These are phyloP conservation scores for Amiota communis DNA, from an alignment of 2,888 invertebrate genomes.

Conservation along the genomic window DNA sequence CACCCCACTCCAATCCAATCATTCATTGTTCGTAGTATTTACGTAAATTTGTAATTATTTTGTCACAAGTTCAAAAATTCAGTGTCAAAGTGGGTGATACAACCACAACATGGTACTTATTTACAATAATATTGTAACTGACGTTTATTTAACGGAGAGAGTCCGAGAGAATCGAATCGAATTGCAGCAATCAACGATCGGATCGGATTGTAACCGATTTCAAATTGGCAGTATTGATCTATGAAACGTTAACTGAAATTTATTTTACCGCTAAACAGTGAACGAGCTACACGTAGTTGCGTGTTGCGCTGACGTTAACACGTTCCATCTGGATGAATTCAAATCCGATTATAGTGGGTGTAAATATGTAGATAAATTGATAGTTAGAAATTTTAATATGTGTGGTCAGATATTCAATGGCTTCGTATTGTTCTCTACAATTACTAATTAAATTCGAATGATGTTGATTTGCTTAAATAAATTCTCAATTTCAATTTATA, in stretches of 20 bases:
- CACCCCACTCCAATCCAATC: constrained; percentile 5
- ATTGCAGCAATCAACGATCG: constrained; percentile 41
- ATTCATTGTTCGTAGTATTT: constrained; percentile 41
- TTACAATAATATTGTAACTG: background rate
- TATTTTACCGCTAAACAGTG: constrained; percentile 64
- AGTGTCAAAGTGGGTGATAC: constrained; percentile 31
- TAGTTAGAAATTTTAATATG: background rate
- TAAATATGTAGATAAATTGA: too few species aligned
- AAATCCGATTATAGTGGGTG: constrained; percentile 8
- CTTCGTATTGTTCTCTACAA: too few species aligned
- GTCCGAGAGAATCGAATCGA: constrained; percentile 11
- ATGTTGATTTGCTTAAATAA: background rate
- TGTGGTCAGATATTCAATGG: background rate
- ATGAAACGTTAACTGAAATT: constrained; percentile 56
- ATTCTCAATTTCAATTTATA: constrained; percentile 16
- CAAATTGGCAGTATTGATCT: constrained; percentile 39
- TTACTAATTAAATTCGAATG: background rate
- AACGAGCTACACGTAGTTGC: constrained; percentile 65
- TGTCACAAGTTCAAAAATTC: constrained; percentile 54
- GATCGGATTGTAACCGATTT: background rate
- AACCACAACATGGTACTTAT: constrained; percentile 22
- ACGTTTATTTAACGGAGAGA: background rate
- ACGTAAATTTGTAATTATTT: constrained; percentile 53
- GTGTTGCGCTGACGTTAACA: constrained; percentile 28
- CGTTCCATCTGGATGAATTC: background rate